Base-by-base conservation (phyloP, 2,113 vertebrate species). In the Narcine bancroftii region DNA sequence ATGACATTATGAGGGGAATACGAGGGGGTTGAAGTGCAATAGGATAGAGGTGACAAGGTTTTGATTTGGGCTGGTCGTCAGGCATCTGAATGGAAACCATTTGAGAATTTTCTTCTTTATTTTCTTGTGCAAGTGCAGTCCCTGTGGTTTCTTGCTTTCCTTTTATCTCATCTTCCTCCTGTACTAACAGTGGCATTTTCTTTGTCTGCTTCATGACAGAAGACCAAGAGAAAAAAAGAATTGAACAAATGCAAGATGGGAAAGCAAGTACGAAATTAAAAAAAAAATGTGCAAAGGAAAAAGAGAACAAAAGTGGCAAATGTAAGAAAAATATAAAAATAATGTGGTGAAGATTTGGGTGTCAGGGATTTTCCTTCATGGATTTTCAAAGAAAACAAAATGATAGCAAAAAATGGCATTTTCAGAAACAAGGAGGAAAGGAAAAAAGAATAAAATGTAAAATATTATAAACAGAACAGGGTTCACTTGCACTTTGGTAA, bases 201-300 rank as follows among this genome's bases (percentile, higher is more conserved):
- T 93, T 96, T 95, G 96, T 96, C 98, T 98, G 97, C 95, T 96
- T 96, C 95, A 92, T 94, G 95, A 96, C 96, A 98, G 96, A 95
- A 97, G 97, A 97, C 96, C 96, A 97, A 97, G 97, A 98, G 95
- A 98, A 97, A 98, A 96, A 98, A 95, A 97, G 96, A 97, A 96
- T 96, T 97, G 96, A 97, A 98, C 96, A 97, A 96, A 97, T 96
- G 96, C 96, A 96, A 96, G 97, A 96, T 97, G 96, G 94, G 92
- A 96, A 87, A 93, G 45, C 39, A n/a, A 92, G 72, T 92, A 29
- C 56, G 92, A 75, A 77, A 92, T 42, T 65, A 89, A 89, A 77
- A 63, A 50, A 75, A n/a, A 76, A 13, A 45, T 95, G 95, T 94
- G 96, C 97, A 76, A 76, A 77, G 50, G 24, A 92, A 79, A 92